Conservation (phyloP, 2,113 vertebrate species). For the Larimichthys crocea region DNA sequence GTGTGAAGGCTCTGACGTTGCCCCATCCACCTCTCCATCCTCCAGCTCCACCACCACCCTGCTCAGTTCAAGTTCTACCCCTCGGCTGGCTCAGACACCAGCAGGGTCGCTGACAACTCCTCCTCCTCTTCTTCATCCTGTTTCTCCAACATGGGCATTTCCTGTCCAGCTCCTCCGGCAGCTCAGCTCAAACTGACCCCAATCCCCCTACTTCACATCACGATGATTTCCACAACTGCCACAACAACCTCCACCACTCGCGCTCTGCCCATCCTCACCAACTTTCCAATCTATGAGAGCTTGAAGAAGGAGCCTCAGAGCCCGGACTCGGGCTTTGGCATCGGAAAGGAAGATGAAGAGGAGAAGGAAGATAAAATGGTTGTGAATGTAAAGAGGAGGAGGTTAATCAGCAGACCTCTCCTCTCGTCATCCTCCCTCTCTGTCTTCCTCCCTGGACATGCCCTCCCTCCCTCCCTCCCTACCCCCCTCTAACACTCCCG, state of each 20-base stretch:
- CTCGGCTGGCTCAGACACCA: slow-evolving; percentile 9
- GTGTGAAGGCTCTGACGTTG: slow-evolving; percentile 23
- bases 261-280: slow-evolving; percentile 10
- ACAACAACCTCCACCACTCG: not conserved
- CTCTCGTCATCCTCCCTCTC: slow-evolving; percentile 42
- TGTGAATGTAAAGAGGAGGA: not conserved
- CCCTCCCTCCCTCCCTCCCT: not conserved
- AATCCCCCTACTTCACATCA: slow-evolving; percentile 74
- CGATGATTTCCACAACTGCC: slow-evolving; percentile 12
- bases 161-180: slow-evolving; percentile 61
- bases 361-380: not conserved
- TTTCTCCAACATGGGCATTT: slow-evolving; percentile 83
- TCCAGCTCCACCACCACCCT: slow-evolving; percentile 30
- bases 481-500: slow-evolving; percentile 1
- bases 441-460: not conserved
- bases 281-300: slow-evolving; percentile 56
- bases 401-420: slow-evolving; percentile 1
- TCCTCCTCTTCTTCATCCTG: slow-evolving; percentile 63
- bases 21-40: slow-evolving; percentile 20
- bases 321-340: slow-evolving; percentile 78
- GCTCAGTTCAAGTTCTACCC: not conserved
- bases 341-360: slow-evolving; percentile 44
- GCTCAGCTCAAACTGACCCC: slow-evolving; percentile 39
- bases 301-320: slow-evolving; percentile 61
- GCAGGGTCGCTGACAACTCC: slow-evolving; percentile 6